Evolutionary conservation across 2,888 invertebrate species (phyloP), one percentile per base, ranked within the genome.

Genomic region (Nomada flava): DNA sequence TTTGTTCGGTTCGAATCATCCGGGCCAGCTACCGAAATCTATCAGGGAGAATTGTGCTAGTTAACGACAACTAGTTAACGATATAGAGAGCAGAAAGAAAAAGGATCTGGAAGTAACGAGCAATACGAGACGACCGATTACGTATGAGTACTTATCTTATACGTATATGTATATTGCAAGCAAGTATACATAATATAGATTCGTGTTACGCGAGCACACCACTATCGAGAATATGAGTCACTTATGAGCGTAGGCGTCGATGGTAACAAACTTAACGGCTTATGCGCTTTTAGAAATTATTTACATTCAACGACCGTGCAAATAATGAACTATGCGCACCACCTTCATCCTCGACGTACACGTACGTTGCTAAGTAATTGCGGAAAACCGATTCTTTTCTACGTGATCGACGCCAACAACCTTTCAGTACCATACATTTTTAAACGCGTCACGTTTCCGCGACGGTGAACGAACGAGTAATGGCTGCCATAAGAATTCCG

Each of bases 211-310:
- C 53, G 63, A 75, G 55, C 59, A 20, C 47, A 60, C 47, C 70
- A 52, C 62, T 57, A 60, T 85, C 57, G 57, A 52, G 53, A 60
- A 65, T 55, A 59, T 86, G 85, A 85, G 78, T 83, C 86, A 86
- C 44, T 57, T 23, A 68, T 42, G 64, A 47, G 67, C 82, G 82
- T 74, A 77, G 79, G 83, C 76, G 76, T 75, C 68, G 79, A 75
- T 86, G 76, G 68, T 76, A 79, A 53, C 52, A 2, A 13, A 69
- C 70, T 79, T 79, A 79, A 86, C 86, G 64, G 23, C 18, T 42
- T 50, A 36, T 53, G 29, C 71, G 52, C 68, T 82, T 86, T 85
- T 79, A 71, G 62, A 79, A 75, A 86, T 86, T 75, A 86, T 86
- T 83, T 79, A 74, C 53, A 59, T 77, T 71, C 76, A 64, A 75